A percentile compares a stretch with the other conserved stretches of the same genome.
These are phyloP conservation scores for Aphis gossypii DNA, from an alignment of 1,140 invertebrate genomes.

Conservation along the genomic window DNA sequence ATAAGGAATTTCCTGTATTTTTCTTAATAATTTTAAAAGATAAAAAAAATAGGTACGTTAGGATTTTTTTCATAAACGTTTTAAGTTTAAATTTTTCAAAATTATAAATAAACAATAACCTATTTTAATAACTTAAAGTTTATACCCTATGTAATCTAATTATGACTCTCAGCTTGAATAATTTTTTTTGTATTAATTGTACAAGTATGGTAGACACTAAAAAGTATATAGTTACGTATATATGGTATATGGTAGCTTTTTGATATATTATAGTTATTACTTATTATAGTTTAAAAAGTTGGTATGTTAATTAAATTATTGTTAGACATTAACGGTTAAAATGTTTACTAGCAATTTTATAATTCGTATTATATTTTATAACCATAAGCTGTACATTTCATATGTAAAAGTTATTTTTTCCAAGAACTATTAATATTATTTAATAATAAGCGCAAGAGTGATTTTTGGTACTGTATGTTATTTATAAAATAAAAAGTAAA, in stretches of 20 bases:
- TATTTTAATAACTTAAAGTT: no score
- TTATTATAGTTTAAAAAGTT: neutral
- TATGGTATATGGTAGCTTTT: neutral
- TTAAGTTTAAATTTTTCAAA: no score
- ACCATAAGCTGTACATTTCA: neutral
- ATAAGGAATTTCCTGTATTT: no score
- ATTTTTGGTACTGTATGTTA: neutral
- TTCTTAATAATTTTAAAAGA: no score
- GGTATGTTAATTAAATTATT: neutral
- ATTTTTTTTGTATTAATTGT: no score
- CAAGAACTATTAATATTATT: neutral
- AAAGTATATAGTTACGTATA: no score
- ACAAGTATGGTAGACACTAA: no score
- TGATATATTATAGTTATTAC: neutral
- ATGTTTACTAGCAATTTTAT: neutral
- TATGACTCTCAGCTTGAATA: no score
- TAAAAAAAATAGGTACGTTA: no score
- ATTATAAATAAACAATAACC: no score
- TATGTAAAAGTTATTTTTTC: neutral
- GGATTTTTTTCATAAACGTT: no score
- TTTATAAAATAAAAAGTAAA: neutral
- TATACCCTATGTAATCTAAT: no score
- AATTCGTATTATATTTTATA: neutral
- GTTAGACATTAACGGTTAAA: neutral
- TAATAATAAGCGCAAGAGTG: neutral